Percentiles rank a stretch among this genome's conserved stretches.
These are phyloP conservation scores for Criorhina ranunculi DNA, from an alignment of 2,888 invertebrate genomes.

Conservation along the genomic window DNA sequence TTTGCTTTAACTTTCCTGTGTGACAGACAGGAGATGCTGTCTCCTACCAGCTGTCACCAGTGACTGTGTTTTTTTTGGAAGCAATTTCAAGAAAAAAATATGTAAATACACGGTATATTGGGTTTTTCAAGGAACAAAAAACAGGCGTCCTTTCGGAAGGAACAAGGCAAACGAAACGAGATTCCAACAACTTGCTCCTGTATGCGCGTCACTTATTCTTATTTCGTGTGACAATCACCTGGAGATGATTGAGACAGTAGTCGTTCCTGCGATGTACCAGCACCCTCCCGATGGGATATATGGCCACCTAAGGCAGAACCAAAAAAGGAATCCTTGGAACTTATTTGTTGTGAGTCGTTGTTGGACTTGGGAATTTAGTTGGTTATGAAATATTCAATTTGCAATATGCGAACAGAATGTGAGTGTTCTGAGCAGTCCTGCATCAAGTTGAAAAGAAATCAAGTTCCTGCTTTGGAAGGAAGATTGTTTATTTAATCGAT, in stretches of 20 bases:
- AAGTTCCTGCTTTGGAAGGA: constrained; percentile 3
- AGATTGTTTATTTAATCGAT: constrained; percentile 53
- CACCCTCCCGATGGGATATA: not conserved
- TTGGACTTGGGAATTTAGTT: constrained; percentile 1
- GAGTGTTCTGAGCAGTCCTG: not conserved
- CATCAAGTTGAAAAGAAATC: constrained; percentile 1
- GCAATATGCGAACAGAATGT: constrained; percentile 26
- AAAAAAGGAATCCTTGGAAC: not conserved
- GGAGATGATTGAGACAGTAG: not conserved
- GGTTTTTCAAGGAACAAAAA: not conserved
- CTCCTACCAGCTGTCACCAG: not conserved
- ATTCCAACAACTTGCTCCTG: not conserved
- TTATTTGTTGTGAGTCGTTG: constrained; percentile 14
- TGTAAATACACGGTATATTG: not conserved
- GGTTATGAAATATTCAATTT: constrained; percentile 53
- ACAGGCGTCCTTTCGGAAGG: not conserved
- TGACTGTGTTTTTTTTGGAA: not conserved
- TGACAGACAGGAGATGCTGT: not conserved
- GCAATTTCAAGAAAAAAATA: constrained; percentile 14
- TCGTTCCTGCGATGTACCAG: too few relatives aligned
- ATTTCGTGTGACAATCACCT: not conserved
- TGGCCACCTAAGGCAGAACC: not conserved
- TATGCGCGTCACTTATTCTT: not conserved
- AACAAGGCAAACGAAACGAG: not conserved
- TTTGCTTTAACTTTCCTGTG: not conserved